phyloP scores from a whole-genome alignment of 2,113 vertebrate genomes.

The Capricornis sumatraensis region DNA sequence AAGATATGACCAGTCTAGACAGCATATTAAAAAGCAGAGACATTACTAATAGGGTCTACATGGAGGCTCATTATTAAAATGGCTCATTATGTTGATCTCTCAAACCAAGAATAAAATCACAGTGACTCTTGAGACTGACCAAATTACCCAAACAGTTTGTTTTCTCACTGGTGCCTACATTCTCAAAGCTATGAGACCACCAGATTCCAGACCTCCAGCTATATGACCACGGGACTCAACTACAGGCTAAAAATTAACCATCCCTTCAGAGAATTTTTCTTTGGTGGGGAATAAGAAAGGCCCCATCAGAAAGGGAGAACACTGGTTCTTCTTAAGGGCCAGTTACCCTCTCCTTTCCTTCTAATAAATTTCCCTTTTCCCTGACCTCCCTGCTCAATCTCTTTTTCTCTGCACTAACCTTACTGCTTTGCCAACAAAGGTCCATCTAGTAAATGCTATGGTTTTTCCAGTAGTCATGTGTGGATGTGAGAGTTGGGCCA shows the following conservation, averaged over 20 bases:
- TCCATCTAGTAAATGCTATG: not conserved
- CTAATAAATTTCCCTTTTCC: not conserved
- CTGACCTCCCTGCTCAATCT: not conserved
- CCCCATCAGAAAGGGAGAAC: not conserved
- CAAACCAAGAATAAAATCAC: too few species aligned
- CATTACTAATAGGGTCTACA: too few species aligned
- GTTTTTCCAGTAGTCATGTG: not conserved
- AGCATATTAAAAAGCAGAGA: too few species aligned
- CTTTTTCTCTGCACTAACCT: not conserved
- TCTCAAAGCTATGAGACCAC: too few species aligned
- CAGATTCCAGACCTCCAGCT: too few species aligned
- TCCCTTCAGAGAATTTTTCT: not conserved
- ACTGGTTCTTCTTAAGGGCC: not conserved
- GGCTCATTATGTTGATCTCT: too few species aligned
- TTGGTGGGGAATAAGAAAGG: not conserved
- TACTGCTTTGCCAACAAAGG: not conserved
- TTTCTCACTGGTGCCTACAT: too few species aligned
- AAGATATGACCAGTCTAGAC: too few species aligned
- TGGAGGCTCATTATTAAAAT: too few species aligned
- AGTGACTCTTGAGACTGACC: too few species aligned
- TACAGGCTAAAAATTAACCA: not conserved
- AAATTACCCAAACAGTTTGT: too few species aligned
- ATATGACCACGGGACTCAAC: not conserved
- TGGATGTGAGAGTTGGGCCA: not conserved
- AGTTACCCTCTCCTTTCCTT: not conserved